Conservation (phyloP, 2,113 vertebrate genomes). For the Zeus faber region DNA sequence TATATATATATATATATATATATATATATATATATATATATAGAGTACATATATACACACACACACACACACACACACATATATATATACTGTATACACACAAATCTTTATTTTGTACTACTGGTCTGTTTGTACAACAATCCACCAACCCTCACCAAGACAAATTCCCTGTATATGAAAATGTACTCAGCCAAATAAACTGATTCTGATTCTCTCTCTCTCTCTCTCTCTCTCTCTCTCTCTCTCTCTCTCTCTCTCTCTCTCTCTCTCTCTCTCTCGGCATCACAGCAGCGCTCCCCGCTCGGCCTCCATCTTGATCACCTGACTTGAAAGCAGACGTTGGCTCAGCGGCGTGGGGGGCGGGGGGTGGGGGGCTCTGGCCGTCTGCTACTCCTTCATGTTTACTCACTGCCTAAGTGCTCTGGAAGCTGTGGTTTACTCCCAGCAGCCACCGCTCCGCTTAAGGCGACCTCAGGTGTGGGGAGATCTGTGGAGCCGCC, state of each 20-base stretch:
- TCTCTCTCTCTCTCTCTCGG: no score
- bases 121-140: no score
- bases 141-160: no score
- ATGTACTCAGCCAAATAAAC: no score
- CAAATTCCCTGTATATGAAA: no score
- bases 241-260: constrained; percentile 23
- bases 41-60: no score
- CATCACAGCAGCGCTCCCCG: constrained; percentile 68
- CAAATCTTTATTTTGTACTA: no score
- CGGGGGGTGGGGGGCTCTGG: no score
- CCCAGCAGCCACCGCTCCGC: not conserved
- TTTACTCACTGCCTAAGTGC: constrained; percentile 39
- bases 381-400: not conserved
- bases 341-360: constrained; percentile 2
- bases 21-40: no score
- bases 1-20: no score
- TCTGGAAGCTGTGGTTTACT: constrained; percentile 10
- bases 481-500: constrained; percentile 26
- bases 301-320: constrained; percentile 64
- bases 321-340: constrained; percentile 51
- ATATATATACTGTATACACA: no score
- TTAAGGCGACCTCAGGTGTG: not conserved
- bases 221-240: not conserved
- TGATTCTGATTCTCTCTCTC: not conserved
- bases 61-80: no score